phyloP scores from a whole-genome alignment of 2,113 vertebrate genomes.

The Noctilio leporinus region DNA sequence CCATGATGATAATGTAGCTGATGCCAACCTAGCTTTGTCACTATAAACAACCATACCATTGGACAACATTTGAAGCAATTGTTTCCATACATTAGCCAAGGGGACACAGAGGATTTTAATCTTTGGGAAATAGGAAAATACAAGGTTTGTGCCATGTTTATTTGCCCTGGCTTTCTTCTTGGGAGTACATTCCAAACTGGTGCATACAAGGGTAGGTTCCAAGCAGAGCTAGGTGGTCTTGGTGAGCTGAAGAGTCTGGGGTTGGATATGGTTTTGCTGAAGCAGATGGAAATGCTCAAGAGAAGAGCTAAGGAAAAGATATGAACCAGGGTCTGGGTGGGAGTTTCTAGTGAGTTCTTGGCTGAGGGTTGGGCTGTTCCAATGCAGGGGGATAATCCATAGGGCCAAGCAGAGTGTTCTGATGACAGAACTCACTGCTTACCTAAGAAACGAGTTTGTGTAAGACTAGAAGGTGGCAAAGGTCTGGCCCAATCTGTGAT shows the following conservation, averaged over 20 bases:
- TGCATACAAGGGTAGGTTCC: not conserved
- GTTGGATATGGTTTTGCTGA: not conserved
- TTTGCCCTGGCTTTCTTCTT: not conserved
- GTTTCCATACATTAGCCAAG: not conserved
- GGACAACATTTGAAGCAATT: not conserved
- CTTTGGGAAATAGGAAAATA: not conserved
- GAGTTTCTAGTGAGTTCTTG: not conserved
- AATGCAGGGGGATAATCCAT: not conserved
- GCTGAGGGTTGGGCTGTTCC: not conserved
- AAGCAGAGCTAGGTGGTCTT: not conserved
- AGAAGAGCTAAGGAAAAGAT: not conserved
- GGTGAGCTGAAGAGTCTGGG: not conserved
- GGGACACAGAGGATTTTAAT: not conserved
- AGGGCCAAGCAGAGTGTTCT: not conserved
- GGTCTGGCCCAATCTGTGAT: not conserved
- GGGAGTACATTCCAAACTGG: not conserved
- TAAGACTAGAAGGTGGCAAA: not conserved
- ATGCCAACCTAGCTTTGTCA: not conserved
- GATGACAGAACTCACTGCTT: not conserved
- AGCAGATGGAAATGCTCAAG: not conserved
- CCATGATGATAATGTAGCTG: not conserved
- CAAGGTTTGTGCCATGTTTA: not conserved
- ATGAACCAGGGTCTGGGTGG: not conserved
- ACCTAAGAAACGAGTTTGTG: not conserved
- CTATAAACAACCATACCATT: not conserved